Evolutionary conservation across 2,888 invertebrate species (phyloP), one percentile per base, ranked within the genome.

Genomic region (Acronicta aceris): DNA sequence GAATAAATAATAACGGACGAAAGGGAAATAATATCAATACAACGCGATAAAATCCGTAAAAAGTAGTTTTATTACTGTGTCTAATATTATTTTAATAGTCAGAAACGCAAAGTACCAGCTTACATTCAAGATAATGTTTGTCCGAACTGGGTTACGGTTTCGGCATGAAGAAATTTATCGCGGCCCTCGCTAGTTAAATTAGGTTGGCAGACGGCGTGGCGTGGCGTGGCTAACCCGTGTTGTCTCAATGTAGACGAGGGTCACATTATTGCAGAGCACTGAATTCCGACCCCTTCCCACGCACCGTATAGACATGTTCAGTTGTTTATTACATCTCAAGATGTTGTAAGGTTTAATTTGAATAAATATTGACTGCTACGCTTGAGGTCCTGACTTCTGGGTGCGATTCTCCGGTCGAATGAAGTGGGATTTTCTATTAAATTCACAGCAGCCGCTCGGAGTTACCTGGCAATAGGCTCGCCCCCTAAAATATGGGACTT

Each of bases 221-320:
- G 25, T 41, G 40, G n/a, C 15, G n/a, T 25, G 67, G 58, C 21
- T 51, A 49, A 49, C 70, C 64, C 70, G 3, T 55, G 59, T 55
- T 64, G 64, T 69, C 70, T 65, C 49, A 55, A 38, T 38, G 51
- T 54, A 42, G 70, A 68, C 51, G 41, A 70, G 70, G 68, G 68
- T 68, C 59, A 16, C 48, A 45, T 64, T 63, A 64, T 55, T 55
- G 52, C 50, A 33, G 33, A 51, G 36, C 48, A 59, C 30, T 59
- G 59, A 59, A 43, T 55, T 48, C 40, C 16, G 9, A 49, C 27
- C 56, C 17, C 41, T 10, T 10, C 46, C 38, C 5, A 16, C 21
- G 13, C 42, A 46, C 12, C 49, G 2, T 58, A 54, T 8, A 47
- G 16, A 51, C 40, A 52, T 57, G 42, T 54, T 51, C 10, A 63